These are phyloP conservation scores for Leptinotarsa undecemlineata DNA, from an alignment of 1,140 invertebrate genomes.

Conservation along the genomic window DNA sequence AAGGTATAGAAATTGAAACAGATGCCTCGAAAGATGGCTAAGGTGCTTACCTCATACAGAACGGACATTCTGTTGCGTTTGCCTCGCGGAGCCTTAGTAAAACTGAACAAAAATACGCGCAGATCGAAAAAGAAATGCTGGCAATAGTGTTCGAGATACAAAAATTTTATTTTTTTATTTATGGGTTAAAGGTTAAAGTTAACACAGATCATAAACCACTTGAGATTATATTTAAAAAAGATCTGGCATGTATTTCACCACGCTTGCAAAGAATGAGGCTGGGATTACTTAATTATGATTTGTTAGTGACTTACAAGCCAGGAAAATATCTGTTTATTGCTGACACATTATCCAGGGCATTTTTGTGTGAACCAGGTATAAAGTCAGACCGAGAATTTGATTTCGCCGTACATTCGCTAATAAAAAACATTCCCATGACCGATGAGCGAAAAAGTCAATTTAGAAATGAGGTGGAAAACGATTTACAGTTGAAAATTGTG, in stretches of 20 bases:
- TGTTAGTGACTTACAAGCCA: conserved; percentile 14
- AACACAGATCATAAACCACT: conserved; percentile 21
- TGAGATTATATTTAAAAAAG: background rate
- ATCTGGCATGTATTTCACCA: background rate
- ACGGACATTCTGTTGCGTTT: conserved; percentile 42
- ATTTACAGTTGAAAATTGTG: background rate
- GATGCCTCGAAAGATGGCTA: conserved; percentile 53
- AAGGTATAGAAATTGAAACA: conserved; percentile 44
- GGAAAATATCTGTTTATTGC: conserved; percentile 21
- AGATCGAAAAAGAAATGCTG: conserved; percentile 21
- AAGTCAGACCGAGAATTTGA: conserved; percentile 10
- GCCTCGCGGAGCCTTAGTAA: conserved; percentile 48
- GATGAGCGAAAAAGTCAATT: background rate
- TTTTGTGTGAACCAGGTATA: conserved; percentile 7
- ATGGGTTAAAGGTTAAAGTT: background rate
- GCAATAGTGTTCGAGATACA: background rate
- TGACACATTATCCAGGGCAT: conserved; percentile 5
- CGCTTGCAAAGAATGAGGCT: conserved; percentile 16
- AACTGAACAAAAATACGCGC: conserved; percentile 49
- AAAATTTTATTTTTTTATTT: background rate
- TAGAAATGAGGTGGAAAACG: background rate
- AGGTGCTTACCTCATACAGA: conserved; percentile 49
- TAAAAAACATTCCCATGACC: background rate
- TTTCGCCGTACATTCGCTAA: background rate
- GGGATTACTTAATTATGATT: conserved; percentile 18